Conservation (phyloP, 2,113 vertebrate species). For the Anhinga rufa region DNA sequence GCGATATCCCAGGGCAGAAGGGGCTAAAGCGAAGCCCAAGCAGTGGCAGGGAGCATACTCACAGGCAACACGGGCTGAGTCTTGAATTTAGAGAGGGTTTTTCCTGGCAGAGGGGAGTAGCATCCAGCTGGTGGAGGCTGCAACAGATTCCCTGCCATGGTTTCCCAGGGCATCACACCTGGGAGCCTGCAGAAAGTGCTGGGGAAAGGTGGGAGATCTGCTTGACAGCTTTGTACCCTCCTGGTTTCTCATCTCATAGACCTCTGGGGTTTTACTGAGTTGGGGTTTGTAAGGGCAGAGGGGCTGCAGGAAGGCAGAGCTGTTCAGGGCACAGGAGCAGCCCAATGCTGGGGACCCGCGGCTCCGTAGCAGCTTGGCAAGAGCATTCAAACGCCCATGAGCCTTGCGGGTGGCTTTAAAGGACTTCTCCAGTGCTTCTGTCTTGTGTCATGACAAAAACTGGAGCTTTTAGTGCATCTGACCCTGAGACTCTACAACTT, state of each 20-base stretch:
- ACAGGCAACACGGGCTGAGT: rapidly evolving
- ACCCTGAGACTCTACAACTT: not conserved
- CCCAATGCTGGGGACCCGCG: rapidly evolving
- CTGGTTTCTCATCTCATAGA: not conserved
- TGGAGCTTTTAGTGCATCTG: not conserved
- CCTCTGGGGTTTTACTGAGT: not conserved
- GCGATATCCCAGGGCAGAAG: not conserved
- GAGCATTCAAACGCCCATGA: not conserved
- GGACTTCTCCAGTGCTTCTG: not conserved
- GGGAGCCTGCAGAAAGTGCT: rapidly evolving
- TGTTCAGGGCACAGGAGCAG: not conserved
- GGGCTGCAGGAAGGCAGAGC: not conserved
- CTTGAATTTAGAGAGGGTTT: not conserved
- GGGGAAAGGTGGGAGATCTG: not conserved
- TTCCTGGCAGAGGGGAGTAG: not conserved
- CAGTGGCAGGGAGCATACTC: not conserved
- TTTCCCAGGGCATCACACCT: not conserved
- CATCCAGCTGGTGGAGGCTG: not conserved
- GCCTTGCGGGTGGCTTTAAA: not conserved
- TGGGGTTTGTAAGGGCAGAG: not conserved
- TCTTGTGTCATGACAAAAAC: not conserved
- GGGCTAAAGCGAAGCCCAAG: not conserved
- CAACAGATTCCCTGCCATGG: rapidly evolving
- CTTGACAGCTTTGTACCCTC: not conserved
- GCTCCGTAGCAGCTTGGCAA: not conserved